phyloP scores from a whole-genome alignment of 2,888 invertebrate genomes.

The Perizoma affinitatum region DNA sequence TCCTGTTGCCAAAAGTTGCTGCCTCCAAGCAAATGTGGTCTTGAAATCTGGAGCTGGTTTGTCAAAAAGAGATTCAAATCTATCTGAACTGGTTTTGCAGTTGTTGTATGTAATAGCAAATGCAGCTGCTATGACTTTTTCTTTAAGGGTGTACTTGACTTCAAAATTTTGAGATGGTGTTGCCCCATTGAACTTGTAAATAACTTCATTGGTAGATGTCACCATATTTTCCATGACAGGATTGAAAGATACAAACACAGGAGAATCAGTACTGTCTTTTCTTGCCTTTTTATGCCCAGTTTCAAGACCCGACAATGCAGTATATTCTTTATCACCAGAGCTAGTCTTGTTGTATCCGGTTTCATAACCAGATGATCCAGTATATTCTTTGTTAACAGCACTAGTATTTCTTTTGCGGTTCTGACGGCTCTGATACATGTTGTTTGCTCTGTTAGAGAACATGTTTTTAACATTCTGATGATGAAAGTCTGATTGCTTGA shows the following conservation, averaged over 20 bases:
- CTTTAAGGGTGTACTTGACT: slow-evolving; percentile 71
- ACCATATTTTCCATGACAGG: slow-evolving; percentile 79
- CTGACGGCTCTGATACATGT: slow-evolving; percentile 36
- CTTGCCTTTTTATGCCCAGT: slow-evolving; percentile 62
- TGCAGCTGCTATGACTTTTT: slow-evolving; percentile 72
- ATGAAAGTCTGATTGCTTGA: slow-evolving; percentile 54
- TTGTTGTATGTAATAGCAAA: slow-evolving; percentile 75
- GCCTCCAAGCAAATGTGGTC: slow-evolving; percentile 77
- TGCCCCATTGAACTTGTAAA: slow-evolving; percentile 66
- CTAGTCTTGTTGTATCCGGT: slow-evolving; percentile 62
- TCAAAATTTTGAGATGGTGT: slow-evolving; percentile 63
- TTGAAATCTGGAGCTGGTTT: slow-evolving; percentile 80
- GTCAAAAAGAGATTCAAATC: slow-evolving; percentile 68
- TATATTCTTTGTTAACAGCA: slow-evolving; percentile 63
- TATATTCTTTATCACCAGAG: slow-evolving; percentile 64
- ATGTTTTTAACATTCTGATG: slow-evolving; percentile 48
- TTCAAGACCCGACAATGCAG: slow-evolving; percentile 69
- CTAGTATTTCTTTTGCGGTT: slow-evolving; percentile 63
- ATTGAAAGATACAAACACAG: slow-evolving; percentile 49
- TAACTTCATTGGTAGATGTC: slow-evolving; percentile 68
- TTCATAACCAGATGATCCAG: slow-evolving; percentile 69
- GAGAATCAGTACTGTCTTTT: slow-evolving; percentile 51
- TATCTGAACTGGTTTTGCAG: slow-evolving; percentile 71
- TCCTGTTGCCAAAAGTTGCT: slow-evolving; percentile 67
- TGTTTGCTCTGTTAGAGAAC: slow-evolving; percentile 51